Conservation (phyloP, 2,888 invertebrate genomes). For the Agelastica alni region DNA sequence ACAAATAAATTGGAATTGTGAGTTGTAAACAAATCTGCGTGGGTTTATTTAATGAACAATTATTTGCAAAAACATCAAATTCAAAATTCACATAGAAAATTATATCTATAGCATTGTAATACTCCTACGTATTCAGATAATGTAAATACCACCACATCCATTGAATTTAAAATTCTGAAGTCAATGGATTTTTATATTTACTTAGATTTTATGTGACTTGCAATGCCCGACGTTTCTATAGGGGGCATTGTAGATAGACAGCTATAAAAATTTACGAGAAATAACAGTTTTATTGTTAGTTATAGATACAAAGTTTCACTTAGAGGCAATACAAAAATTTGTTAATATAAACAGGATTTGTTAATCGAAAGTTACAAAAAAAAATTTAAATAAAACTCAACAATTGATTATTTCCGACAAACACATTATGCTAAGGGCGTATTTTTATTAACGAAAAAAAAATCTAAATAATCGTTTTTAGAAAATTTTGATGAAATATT, state of each 20-base stretch:
- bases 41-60: slow-evolving; percentile 2
- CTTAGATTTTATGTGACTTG: not conserved
- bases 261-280: slow-evolving; percentile 3
- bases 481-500: too few species aligned
- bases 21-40: too few species aligned
- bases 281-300: slow-evolving; percentile 1
- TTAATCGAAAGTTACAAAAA: too few species aligned
- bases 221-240: not conserved
- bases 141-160: not conserved
- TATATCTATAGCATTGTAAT: not conserved
- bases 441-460: too few species aligned
- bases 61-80: not conserved
- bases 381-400: too few species aligned
- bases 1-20: not conserved
- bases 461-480: too few species aligned
- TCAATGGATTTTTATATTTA: not conserved
- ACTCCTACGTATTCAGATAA: not conserved
- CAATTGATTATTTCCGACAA: too few species aligned
- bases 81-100: not conserved
- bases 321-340: not conserved
- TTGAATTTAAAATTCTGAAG: slow-evolving; percentile 3
- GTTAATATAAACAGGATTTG: not conserved
- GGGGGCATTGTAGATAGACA: not conserved
- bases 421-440: too few species aligned
- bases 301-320: not conserved